A percentile compares a stretch with the other conserved stretches of the same genome.
Evolutionary conservation across 2,113 vertebrate species (phyloP).

Genomic region (Xenopus borealis): DNA sequence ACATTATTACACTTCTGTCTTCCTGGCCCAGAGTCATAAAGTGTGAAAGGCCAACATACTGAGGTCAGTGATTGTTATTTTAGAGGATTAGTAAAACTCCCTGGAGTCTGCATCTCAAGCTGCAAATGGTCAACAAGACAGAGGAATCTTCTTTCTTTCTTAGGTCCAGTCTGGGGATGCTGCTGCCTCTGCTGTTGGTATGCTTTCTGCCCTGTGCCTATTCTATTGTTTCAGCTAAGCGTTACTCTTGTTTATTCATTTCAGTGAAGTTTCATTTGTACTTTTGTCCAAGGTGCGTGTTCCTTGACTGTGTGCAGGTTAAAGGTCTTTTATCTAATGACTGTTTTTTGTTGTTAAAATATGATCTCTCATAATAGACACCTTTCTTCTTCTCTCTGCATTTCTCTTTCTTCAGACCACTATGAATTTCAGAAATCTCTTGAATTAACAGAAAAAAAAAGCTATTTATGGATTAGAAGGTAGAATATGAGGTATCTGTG

Average conservation of each 20-base stretch:
- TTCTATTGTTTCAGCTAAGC: slow-evolving; percentile 20
- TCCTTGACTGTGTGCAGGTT: slow-evolving; percentile 52
- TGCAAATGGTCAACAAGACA: slow-evolving; percentile 56
- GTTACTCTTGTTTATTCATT: slow-evolving; percentile 43
- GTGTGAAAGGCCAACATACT: slow-evolving; percentile 54
- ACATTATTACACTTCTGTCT: slow-evolving; percentile 60
- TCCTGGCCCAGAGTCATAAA: slow-evolving; percentile 52
- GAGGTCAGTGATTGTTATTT: slow-evolving; percentile 57
- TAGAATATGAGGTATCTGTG: too few species aligned
- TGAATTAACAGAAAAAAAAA: too few species aligned
- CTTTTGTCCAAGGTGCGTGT: slow-evolving; percentile 54
- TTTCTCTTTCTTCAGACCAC: too few species aligned
- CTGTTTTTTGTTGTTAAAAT: slow-evolving; percentile 48
- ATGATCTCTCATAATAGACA: slow-evolving; percentile 13
- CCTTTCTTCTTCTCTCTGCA: too few species aligned
- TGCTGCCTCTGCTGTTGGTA: slow-evolving; percentile 53
- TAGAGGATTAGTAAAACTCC: slow-evolving; percentile 54
- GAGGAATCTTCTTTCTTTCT: slow-evolving; percentile 53
- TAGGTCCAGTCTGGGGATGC: slow-evolving; percentile 44
- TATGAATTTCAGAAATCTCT: too few species aligned
- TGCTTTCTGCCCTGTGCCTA: slow-evolving; percentile 52
- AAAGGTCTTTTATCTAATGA: slow-evolving; percentile 52
- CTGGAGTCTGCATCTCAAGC: slow-evolving; percentile 55
- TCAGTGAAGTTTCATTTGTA: slow-evolving; percentile 49
- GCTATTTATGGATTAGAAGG: too few species aligned